Percentiles rank a stretch among this genome's conserved stretches.
Conservation (phyloP, 2,113 vertebrate genomes). For the Gymnobelideus leadbeateri region DNA sequence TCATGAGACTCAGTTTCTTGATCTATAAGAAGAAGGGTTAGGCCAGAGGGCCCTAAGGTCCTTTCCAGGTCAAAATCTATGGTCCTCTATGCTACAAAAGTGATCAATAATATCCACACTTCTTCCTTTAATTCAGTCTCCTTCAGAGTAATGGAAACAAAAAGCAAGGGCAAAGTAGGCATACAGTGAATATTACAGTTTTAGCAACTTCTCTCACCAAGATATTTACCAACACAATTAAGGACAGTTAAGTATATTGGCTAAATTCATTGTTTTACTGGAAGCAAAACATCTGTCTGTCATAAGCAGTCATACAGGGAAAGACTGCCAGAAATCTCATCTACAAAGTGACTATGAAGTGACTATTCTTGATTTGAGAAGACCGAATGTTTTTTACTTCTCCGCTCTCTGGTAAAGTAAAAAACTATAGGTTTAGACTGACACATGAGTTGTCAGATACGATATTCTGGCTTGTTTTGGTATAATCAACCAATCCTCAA, state of each 20-base stretch:
- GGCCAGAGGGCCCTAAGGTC: neutral
- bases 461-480: neutral
- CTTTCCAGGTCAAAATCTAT: neutral
- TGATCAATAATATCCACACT: neutral
- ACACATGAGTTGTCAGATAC: neutral
- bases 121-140: neutral
- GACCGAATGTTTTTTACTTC: neutral
- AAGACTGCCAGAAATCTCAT: neutral
- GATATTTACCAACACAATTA: neutral
- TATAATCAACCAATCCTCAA: neutral
- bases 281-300: neutral
- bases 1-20: neutral
- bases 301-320: neutral
- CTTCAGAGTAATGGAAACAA: neutral
- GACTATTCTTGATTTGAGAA: neutral
- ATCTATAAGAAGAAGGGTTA: neutral
- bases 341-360: neutral
- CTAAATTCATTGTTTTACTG: neutral
- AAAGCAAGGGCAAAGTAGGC: slow-evolving; percentile 30
- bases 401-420: neutral
- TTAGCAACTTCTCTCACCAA: neutral
- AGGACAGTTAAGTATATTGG: neutral
- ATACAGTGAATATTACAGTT: neutral
- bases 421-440: neutral
- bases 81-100: neutral